Evolutionary conservation across 2,113 vertebrate species (phyloP).

Genomic region (Melanerpes formicivorus): DNA sequence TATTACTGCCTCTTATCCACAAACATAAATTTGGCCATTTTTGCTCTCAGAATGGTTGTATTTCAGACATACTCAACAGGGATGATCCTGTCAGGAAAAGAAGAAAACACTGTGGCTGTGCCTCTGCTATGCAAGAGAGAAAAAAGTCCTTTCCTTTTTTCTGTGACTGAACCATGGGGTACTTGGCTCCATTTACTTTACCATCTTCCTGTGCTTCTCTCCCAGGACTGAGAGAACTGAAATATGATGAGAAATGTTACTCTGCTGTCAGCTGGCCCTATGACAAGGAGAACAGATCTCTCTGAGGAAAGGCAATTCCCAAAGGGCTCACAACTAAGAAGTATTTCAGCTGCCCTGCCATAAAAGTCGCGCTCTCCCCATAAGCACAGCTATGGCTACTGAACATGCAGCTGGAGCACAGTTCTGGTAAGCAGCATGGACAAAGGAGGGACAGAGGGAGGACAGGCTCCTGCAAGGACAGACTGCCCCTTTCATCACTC

Average conservation of each 20-base stretch:
- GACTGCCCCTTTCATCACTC: constrained; percentile 1
- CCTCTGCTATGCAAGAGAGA: background rate
- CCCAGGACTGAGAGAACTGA: constrained; percentile 32
- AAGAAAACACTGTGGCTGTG: background rate
- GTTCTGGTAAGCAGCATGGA: background rate
- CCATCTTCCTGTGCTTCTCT: background rate
- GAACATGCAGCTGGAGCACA: background rate
- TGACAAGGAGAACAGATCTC: constrained; percentile 41
- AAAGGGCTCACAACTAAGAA: constrained; percentile 30
- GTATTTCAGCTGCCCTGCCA: constrained; percentile 25
- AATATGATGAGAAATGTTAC: constrained; percentile 42
- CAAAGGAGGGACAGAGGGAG: background rate
- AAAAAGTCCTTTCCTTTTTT: background rate
- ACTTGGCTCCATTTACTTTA: constrained; percentile 20
- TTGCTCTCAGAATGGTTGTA: background rate
- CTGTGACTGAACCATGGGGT: constrained; percentile 4
- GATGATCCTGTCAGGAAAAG: background rate
- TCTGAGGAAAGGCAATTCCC: constrained; percentile 45
- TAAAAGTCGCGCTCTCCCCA: background rate
- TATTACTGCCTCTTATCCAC: constrained; percentile 25
- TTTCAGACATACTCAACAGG: background rate
- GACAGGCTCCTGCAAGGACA: background rate
- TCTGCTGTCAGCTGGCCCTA: constrained; percentile 16
- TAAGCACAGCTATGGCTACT: background rate
- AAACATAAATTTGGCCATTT: constrained; percentile 23